A percentile compares a stretch with the other conserved stretches of the same genome.
Evolutionary conservation across 2,113 vertebrate genomes (phyloP).

Genomic region (Triplophysa dalaica): DNA sequence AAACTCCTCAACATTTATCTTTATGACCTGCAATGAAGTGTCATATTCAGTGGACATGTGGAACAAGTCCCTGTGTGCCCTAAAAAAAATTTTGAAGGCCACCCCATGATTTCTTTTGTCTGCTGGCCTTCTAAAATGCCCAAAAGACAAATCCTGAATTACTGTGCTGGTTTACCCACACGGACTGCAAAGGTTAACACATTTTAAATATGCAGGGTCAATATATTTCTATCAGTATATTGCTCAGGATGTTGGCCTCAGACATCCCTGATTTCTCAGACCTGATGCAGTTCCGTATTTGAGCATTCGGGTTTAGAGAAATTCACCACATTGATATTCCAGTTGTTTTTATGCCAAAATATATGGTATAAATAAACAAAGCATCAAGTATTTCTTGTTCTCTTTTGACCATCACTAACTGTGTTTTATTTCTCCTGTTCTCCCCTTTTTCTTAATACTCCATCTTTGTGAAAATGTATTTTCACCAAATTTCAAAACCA

Average conservation of each 20-base stretch:
- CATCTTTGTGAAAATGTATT: background rate
- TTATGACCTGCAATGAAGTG: background rate
- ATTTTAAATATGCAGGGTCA: background rate
- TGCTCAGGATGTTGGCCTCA: conserved; percentile 14
- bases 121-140: background rate
- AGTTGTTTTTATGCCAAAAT: conserved; percentile 4
- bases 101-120: background rate
- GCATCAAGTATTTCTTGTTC: conserved; percentile 2
- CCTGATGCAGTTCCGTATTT: conserved; percentile 4
- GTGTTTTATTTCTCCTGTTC: conserved; percentile 16
- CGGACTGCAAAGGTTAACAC: conserved; percentile 2
- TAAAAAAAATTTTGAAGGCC: background rate
- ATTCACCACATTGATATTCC: background rate
- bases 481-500: background rate
- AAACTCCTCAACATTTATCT: background rate
- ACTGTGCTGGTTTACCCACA: background rate
- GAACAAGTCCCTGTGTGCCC: conserved; percentile 6
- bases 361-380: background rate
- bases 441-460: conserved; percentile 28
- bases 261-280: conserved; percentile 12
- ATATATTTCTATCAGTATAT: background rate
- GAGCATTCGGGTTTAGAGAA: conserved; percentile 1
- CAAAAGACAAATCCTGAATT: background rate
- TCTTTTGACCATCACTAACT: conserved; percentile 4
- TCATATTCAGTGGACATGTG: conserved; percentile 2